These are phyloP conservation scores for Halcyon smyrnensis DNA, from an alignment of 2,797 vertebrate genomes.

Conservation along the genomic window DNA sequence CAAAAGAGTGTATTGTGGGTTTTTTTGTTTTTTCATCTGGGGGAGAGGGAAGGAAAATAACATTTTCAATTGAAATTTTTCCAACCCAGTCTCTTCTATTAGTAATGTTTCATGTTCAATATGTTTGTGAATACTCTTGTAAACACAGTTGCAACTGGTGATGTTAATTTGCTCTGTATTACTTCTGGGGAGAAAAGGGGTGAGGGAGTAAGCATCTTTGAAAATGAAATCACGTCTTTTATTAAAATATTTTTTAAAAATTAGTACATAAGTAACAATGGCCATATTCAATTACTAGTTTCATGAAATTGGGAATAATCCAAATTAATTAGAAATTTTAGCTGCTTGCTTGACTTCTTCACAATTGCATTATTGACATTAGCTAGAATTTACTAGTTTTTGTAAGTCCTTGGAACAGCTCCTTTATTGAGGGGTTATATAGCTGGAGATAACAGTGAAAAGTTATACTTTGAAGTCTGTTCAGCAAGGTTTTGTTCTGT, in stretches of 20 bases:
- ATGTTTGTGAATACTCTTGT: background rate
- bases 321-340: background rate
- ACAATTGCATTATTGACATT: background rate
- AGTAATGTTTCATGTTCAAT: background rate
- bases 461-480: background rate
- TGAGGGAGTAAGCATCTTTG: background rate
- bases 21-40: background rate
- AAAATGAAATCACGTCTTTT: background rate
- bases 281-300: background rate
- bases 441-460: background rate
- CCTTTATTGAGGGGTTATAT: background rate
- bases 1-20: background rate
- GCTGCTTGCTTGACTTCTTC: background rate
- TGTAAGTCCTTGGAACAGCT: background rate
- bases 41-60: background rate
- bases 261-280: background rate
- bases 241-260: conserved; percentile 8
- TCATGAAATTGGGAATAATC: conserved; percentile 32
- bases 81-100: background rate
- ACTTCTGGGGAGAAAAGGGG: background rate
- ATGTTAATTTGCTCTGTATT: background rate
- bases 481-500: background rate
- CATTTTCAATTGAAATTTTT: background rate
- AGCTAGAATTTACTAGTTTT: background rate
- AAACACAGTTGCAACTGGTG: background rate